phyloP scores from a whole-genome alignment of 2,797 vertebrate species.

The Argentina silus region DNA sequence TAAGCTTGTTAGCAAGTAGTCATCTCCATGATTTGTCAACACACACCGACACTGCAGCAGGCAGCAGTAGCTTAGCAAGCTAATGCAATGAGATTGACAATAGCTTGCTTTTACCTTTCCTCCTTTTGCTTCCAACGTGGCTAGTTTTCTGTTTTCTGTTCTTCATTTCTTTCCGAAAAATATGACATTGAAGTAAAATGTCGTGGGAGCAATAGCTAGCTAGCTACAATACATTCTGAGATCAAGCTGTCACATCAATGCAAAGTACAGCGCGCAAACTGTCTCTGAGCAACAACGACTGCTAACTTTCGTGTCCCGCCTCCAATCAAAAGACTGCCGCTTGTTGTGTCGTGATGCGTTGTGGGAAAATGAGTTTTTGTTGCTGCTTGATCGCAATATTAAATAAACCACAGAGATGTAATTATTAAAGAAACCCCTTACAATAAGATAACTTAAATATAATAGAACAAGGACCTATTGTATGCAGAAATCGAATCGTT shows the following conservation, averaged over 20 bases:
- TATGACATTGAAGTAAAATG: neutral
- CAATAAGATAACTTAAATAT: too few relatives aligned
- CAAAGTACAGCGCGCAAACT: slow-evolving; percentile 10
- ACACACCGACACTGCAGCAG: neutral
- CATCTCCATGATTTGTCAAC: neutral
- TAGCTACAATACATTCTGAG: neutral
- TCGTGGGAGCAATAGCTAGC: neutral
- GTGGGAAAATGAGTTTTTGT: slow-evolving; percentile 62
- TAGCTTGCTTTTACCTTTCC: slow-evolving; percentile 65
- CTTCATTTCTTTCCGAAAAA: slow-evolving; percentile 67
- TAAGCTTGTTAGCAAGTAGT: neutral
- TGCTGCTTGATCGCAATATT: neutral
- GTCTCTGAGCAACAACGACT: slow-evolving; percentile 57
- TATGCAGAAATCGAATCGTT: too few relatives aligned
- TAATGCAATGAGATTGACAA: neutral
- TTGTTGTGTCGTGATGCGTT: slow-evolving; percentile 30
- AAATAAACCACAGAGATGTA: too few relatives aligned
- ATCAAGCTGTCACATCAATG: neutral
- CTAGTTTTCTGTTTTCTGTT: slow-evolving; percentile 60
- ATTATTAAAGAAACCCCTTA: too few relatives aligned
- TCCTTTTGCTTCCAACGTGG: slow-evolving; percentile 65
- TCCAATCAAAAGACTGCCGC: slow-evolving; percentile 45
- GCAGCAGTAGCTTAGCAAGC: neutral
- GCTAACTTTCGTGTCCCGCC: slow-evolving; percentile 58
- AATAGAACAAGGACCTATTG: too few relatives aligned